phyloP scores from a whole-genome alignment of 1,140 invertebrate genomes.

The Adelges cooleyi region DNA sequence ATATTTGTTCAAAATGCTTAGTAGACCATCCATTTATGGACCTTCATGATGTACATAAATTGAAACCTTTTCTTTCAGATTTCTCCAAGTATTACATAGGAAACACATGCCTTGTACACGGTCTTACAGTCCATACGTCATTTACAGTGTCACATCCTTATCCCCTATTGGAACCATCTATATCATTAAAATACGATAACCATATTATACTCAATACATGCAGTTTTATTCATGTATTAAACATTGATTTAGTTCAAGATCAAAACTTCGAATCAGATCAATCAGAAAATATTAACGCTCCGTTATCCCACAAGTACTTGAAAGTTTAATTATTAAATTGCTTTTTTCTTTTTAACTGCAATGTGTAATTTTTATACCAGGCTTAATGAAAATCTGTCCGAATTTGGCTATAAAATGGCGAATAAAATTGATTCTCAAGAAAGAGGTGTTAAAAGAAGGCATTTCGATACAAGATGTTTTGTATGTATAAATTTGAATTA shows the following conservation, averaged over 20 bases:
- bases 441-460: constrained; percentile 13
- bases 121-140: constrained; percentile 55
- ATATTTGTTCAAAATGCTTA: no score
- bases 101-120: constrained; percentile 52
- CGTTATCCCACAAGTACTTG: constrained; percentile 10
- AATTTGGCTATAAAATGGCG: constrained; percentile 26
- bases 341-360: not conserved
- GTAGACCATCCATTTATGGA: constrained; percentile 27
- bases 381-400: constrained; percentile 12
- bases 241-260: constrained; percentile 40
- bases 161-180: constrained; percentile 49
- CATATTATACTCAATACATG: constrained; percentile 58
- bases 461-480: constrained; percentile 20
- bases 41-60: constrained; percentile 11
- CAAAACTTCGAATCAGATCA: not conserved
- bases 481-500: not conserved
- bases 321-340: not conserved
- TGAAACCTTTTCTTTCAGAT: constrained; percentile 39
- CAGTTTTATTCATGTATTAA: constrained; percentile 54
- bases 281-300: constrained; percentile 15
- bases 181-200: constrained; percentile 51
- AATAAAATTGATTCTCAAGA: constrained; percentile 17
- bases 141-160: constrained; percentile 56
- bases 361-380: not conserved
- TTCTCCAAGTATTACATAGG: constrained; percentile 47